Conservation (phyloP, 2,888 invertebrate species). For the Cinara cedri region DNA sequence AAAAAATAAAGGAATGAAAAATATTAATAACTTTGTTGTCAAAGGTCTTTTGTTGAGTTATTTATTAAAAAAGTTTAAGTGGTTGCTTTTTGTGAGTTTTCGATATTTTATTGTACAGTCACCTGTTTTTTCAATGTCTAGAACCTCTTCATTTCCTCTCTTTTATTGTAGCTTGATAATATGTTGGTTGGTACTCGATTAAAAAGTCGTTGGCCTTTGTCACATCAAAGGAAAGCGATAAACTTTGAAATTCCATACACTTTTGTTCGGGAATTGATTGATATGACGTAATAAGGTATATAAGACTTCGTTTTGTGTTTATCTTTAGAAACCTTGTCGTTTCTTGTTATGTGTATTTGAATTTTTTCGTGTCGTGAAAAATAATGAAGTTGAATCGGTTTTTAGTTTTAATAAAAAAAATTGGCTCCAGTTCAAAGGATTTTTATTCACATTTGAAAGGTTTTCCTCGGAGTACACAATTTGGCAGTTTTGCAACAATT, state of each 20-base stretch:
- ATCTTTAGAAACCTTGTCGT: slow-evolving; percentile 54
- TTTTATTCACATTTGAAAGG: slow-evolving; percentile 35
- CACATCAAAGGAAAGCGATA: slow-evolving; percentile 55
- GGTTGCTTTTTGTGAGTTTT: slow-evolving; percentile 49
- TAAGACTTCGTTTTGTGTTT: slow-evolving; percentile 51
- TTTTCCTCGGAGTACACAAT: slow-evolving; percentile 43
- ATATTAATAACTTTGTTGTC: slow-evolving; percentile 54
- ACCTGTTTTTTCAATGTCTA: slow-evolving; percentile 50
- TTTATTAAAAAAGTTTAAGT: slow-evolving; percentile 57
- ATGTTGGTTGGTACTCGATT: slow-evolving; percentile 52
- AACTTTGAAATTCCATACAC: slow-evolving; percentile 42
- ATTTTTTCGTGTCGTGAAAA: slow-evolving; percentile 18
- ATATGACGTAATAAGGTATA: slow-evolving; percentile 45
- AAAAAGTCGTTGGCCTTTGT: slow-evolving; percentile 48
- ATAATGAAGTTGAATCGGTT: slow-evolving; percentile 54
- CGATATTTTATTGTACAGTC: slow-evolving; percentile 53
- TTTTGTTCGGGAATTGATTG: slow-evolving; percentile 47
- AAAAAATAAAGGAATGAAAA: slow-evolving; percentile 43
- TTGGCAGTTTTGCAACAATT: slow-evolving; percentile 54
- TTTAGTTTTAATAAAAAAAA: slow-evolving; percentile 43
- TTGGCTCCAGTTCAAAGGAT: slow-evolving; percentile 50
- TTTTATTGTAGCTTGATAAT: slow-evolving; percentile 53
- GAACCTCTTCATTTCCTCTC: slow-evolving; percentile 48
- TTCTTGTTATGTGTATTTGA: slow-evolving; percentile 41
- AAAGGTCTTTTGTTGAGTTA: slow-evolving; percentile 55